Evolutionary conservation across 92 coral and sea anemone genomes (phyloP), one percentile per base, ranked within the genome.

Genomic region (Zoanthus sansibaricus): DNA sequence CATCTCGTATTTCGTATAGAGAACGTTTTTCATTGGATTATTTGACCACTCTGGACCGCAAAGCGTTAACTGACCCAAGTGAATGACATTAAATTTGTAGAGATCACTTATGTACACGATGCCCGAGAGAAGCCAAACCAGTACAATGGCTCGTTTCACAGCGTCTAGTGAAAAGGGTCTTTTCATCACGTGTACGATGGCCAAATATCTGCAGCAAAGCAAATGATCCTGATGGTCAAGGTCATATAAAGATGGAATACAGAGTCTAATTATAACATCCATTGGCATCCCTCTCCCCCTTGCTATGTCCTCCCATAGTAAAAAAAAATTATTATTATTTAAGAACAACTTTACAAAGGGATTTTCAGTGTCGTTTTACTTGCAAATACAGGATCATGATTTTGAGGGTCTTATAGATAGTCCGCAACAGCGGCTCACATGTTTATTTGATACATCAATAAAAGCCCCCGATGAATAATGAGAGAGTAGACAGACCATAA

Each of bases 101-200:
- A 80, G 48, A 0, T 80, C 85, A 7, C 85, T 75, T 20, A 45
- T 49, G 10, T 62, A 45, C 51, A 80, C 25, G 8, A 66, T 17
- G 13, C 85, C 85, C 0, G 85, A 80, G 21, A 80, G 18, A 66
- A 80, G 46, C 85, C 85, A 80, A 11, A 80, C 51, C 17, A 6
- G 21, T 5, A 74, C 11, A 44, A 66, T 80, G 30, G 75, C 75
- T 9, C 85, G 59, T 46, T 67, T 66, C 45, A 80, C 85, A 17
- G 75, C 45, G 0, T 25, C 47, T 20, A 80, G 9, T 18, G 85
- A 64, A 13, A 80, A 70, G 6, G 85, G 85, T 6, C 85, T 80
- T n/a, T 80, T 80, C 85, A 80, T 64, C 46, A 80, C 85, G 85
- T 80, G 85, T 44, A 80, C 85, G 13, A 80, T 80, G 11, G 85